These are phyloP conservation scores for Graptemys geographica DNA, from an alignment of 2,797 vertebrate genomes.

Conservation along the genomic window DNA sequence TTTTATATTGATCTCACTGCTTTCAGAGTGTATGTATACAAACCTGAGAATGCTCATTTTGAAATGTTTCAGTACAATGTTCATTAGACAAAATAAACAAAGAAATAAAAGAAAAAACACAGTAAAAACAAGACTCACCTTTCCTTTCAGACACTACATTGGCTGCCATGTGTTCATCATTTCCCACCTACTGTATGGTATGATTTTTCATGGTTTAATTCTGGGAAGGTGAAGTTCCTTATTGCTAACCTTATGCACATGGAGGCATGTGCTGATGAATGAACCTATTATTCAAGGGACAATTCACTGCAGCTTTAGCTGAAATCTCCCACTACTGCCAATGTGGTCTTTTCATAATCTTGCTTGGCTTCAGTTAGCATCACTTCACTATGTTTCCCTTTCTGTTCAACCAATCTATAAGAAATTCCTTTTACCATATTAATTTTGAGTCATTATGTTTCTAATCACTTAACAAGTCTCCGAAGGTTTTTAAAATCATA, in stretches of 20 bases:
- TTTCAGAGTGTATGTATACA: neutral
- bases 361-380: neutral
- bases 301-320: neutral
- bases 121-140: neutral
- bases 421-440: neutral
- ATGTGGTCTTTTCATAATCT: neutral
- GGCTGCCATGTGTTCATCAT: neutral
- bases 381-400: neutral
- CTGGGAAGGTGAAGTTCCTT: neutral
- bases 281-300: neutral
- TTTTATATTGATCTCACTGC: neutral
- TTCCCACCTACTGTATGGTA: neutral
- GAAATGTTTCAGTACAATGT: neutral
- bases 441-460: neutral
- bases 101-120: neutral
- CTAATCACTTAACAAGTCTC: neutral
- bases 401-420: neutral
- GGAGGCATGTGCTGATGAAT: neutral
- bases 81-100: neutral
- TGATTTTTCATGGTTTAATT: neutral
- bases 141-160: neutral
- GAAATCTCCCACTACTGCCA: neutral
- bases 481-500: accelerated
- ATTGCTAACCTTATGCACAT: neutral
- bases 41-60: accelerated